Base-by-base conservation (phyloP, 2,888 invertebrate genomes). In the Torymus aiolomorphi region DNA sequence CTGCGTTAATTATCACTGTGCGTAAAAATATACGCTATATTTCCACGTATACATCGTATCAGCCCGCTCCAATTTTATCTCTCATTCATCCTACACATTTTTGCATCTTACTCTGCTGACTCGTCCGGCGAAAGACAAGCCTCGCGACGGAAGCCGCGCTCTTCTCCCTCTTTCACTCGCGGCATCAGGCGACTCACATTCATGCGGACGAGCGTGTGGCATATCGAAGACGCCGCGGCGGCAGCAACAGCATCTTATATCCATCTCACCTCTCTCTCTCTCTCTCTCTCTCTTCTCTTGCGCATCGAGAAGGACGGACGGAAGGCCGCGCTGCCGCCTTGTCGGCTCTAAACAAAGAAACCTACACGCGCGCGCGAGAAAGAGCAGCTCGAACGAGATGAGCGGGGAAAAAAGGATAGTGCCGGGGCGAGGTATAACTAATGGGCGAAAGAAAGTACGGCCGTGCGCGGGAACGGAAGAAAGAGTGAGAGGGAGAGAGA, bases 381-480 rank as follows among this genome's bases (percentile, higher is more conserved):
- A n/a, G 49, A 70, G 54, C 52, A 61, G 56, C 66, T 51, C 66
- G 56, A 72, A 69, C 57, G 77, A 69, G 82, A 81, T 82, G 80
- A 76, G 80, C 78, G 70, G 76, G 78, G 76, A 65, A 63, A 82
- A 76, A 75, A 75, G 56, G 76, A 67, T 66, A 63, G 71, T 8
- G 49, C 12, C 65, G 12, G 77, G 76, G 76, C 79, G 81, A 81
- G 82, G 82, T 78, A 82, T 76, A 76, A 79, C 61, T 81, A 76
- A 82, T 73, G 80, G 78, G 56, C 56, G 81, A 83, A 84, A 83
- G 83, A 78, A 78, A 78, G 83, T 82, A 73, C 80, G 67, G 81
- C 42, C 80, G 51, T 31, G 54, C 62, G 59, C 51, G 67, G 62
- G 71, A 73, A 73, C 59, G 69, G 78, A 61, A 71, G 76, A 80